Conservation (phyloP, 2,888 invertebrate species). For the Andrena fulva region DNA sequence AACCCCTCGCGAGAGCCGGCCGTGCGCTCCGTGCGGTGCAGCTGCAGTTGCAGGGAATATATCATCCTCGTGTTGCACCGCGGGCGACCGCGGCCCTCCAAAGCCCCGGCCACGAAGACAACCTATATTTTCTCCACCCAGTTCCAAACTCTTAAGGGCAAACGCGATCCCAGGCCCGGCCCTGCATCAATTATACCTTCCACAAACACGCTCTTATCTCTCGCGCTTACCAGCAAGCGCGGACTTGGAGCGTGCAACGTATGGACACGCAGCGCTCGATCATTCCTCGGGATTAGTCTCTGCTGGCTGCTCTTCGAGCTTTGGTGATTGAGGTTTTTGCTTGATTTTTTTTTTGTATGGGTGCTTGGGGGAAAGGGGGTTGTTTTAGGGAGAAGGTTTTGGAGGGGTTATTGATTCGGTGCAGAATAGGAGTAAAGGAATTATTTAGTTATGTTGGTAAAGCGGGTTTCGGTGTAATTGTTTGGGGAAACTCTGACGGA, state of each 20-base stretch:
- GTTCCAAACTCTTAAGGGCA: conserved; percentile 81
- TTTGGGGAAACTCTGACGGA: too few relatives aligned
- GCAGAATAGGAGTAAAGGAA: too few relatives aligned
- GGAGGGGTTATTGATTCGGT: too few relatives aligned
- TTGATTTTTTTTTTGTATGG: not conserved
- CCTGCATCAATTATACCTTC: conserved; percentile 83
- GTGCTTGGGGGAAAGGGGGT: too few relatives aligned
- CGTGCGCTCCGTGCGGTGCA: conserved; percentile 69
- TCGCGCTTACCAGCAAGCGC: conserved; percentile 46
- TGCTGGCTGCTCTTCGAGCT: not conserved
- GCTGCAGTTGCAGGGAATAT: conserved; percentile 83
- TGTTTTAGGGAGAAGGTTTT: too few relatives aligned
- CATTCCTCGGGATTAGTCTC: conserved; percentile 9
- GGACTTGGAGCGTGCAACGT: conserved; percentile 42
- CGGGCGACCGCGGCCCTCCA: conserved; percentile 81
- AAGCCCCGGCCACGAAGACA: conserved; percentile 81
- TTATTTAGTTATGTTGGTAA: too few relatives aligned
- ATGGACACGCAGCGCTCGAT: conserved; percentile 2
- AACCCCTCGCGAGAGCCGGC: conserved; percentile 56
- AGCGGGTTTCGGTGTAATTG: too few relatives aligned
- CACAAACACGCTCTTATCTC: conserved; percentile 82
- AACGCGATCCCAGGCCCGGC: conserved; percentile 72
- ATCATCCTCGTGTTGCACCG: conserved; percentile 84
- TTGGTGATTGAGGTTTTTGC: not conserved
- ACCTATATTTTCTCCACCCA: conserved; percentile 84